phyloP scores from a whole-genome alignment of 2,888 invertebrate genomes.

The Biston betularia region DNA sequence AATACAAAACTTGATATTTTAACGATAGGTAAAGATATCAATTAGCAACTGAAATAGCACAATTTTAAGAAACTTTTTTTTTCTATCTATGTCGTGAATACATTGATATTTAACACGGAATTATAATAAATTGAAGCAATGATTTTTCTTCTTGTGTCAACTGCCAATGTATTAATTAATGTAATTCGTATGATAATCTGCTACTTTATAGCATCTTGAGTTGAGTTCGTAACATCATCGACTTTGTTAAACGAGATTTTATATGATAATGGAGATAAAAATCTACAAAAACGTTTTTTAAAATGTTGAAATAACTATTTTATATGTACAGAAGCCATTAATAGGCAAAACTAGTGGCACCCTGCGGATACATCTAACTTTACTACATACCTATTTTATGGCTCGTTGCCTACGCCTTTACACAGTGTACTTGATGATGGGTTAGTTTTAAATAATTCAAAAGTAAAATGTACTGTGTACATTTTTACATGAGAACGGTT shows the following conservation, averaged over 20 bases:
- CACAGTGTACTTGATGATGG: too few species aligned
- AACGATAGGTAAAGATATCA: too few species aligned
- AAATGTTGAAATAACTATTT: constrained; percentile 11
- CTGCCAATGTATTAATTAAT: constrained; percentile 56
- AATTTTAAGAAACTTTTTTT: too few species aligned
- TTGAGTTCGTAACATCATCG: constrained; percentile 23
- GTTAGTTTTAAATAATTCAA: too few species aligned
- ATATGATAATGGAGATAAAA: constrained; percentile 25
- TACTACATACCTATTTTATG: not conserved
- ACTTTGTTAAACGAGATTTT: constrained; percentile 23
- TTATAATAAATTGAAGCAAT: constrained; percentile 42
- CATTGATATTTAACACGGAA: constrained; percentile 17
- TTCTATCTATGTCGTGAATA: constrained; percentile 7
- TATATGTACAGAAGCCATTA: constrained; percentile 6
- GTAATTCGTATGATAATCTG: constrained; percentile 56
- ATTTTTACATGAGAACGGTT: too few species aligned
- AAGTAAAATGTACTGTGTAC: too few species aligned
- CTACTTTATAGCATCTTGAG: constrained; percentile 47
- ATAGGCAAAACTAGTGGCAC: not conserved
- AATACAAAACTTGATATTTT: too few species aligned
- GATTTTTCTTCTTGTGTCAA: constrained; percentile 56
- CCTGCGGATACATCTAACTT: not conserved
- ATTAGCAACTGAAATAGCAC: too few species aligned
- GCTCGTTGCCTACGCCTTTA: too few species aligned
- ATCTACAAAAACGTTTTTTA: constrained; percentile 15